phyloP scores from a whole-genome alignment of 2,888 invertebrate genomes.

The Dastarcus helophoroides region DNA sequence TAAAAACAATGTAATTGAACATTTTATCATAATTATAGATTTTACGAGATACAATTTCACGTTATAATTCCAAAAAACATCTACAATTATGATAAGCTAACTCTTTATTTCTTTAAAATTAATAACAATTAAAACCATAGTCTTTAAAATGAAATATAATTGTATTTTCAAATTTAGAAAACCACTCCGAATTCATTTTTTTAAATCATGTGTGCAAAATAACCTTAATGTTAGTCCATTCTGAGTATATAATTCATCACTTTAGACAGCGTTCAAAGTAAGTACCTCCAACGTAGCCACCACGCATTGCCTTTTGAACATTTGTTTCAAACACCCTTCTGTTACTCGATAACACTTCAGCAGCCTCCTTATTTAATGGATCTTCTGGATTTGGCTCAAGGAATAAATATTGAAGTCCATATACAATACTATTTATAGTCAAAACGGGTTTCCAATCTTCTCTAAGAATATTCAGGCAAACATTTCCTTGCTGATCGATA shows the following conservation, averaged over 20 bases:
- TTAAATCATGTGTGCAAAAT: too few relatives aligned
- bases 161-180: too few relatives aligned
- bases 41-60: too few relatives aligned
- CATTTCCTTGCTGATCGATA: slow-evolving; percentile 95
- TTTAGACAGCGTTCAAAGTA: slow-evolving; percentile 95
- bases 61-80: too few relatives aligned
- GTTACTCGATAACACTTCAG: slow-evolving; percentile 91
- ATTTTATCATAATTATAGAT: too few relatives aligned
- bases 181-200: too few relatives aligned
- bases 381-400: slow-evolving; percentile 98
- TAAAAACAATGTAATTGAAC: too few relatives aligned
- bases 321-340: slow-evolving; percentile 90
- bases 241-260: slow-evolving; percentile 46
- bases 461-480: slow-evolving; percentile 91
- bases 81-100: too few relatives aligned
- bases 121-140: too few relatives aligned
- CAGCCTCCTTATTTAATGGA: slow-evolving; percentile 96
- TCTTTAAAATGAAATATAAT: too few relatives aligned
- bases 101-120: too few relatives aligned
- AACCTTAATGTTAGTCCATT: slow-evolving; percentile 1
- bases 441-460: slow-evolving; percentile 99
- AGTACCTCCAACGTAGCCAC: slow-evolving; percentile 86
- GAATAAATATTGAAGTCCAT: slow-evolving; percentile 94
- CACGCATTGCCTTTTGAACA: slow-evolving; percentile 91
- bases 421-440: slow-evolving; percentile 94